Evolutionary conservation across 2,113 vertebrate species (phyloP).

Genomic region (Pachyramphus minor): DNA sequence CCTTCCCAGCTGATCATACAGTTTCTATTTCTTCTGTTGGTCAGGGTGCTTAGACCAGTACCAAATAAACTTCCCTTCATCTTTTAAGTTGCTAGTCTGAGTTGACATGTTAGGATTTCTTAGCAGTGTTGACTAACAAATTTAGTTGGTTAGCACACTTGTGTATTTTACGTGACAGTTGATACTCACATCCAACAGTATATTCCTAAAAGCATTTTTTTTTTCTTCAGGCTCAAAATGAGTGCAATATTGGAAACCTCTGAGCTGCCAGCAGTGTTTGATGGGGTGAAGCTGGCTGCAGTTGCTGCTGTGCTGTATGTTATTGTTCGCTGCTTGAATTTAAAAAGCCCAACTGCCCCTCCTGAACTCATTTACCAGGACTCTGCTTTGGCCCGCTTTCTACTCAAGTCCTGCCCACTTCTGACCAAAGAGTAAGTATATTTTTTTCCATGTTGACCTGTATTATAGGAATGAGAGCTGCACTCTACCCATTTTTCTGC

Average conservation of each 20-base stretch:
- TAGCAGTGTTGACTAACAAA: background rate
- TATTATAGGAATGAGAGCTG: background rate
- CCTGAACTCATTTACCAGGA: slow-evolving; percentile 93
- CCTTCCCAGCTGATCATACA: background rate
- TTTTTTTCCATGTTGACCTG: background rate
- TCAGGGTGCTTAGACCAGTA: background rate
- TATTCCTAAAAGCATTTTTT: background rate
- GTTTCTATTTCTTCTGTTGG: background rate
- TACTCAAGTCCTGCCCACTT: slow-evolving; percentile 92
- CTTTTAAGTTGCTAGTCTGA: background rate
- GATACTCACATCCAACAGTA: background rate
- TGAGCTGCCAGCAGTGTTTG: slow-evolving; percentile 94
- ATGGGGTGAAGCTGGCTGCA: slow-evolving; percentile 94
- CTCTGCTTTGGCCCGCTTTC: slow-evolving; percentile 86
- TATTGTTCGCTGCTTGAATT: slow-evolving; percentile 92
- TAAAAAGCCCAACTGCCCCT: slow-evolving; percentile 93
- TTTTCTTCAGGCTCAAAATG: slow-evolving; percentile 67
- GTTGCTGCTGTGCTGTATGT: slow-evolving; percentile 93
- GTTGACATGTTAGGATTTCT: background rate
- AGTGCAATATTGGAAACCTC: slow-evolving; percentile 78
- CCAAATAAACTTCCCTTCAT: background rate
- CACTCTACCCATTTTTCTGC: background rate
- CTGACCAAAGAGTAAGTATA: slow-evolving; percentile 96
- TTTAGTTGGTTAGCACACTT: background rate
- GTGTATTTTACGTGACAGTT: background rate